These are phyloP conservation scores for Tragelaphus eurycerus DNA, from an alignment of 2,797 vertebrate species.

Conservation along the genomic window DNA sequence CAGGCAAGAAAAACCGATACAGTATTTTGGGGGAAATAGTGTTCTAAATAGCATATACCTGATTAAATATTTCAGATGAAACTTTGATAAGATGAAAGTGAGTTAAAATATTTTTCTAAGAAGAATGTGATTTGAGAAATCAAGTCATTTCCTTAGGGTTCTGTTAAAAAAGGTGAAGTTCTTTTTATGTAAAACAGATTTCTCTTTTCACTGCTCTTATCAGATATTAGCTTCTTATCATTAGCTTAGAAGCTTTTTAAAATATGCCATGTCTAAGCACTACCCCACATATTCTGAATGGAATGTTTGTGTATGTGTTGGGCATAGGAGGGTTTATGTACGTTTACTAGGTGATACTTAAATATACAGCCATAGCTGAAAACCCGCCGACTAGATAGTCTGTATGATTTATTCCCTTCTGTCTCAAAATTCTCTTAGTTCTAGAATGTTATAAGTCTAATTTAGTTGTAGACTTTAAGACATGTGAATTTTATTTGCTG, in stretches of 20 bases:
- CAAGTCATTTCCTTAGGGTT: not conserved
- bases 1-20: constrained; percentile 86
- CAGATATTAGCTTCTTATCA: constrained; percentile 23
- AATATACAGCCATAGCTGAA: not conserved
- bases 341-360: not conserved
- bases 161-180: not conserved
- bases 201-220: constrained; percentile 32
- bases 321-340: not conserved
- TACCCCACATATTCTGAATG: not conserved
- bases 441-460: not conserved
- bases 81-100: not conserved
- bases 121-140: constrained; percentile 21
- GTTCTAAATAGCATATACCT: not conserved
- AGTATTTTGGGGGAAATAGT: not conserved
- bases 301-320: not conserved
- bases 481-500: not conserved
- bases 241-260: constrained; percentile 11
- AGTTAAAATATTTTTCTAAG: not conserved
- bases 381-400: not conserved
- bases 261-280: not conserved
- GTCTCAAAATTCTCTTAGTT: not conserved
- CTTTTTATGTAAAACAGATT: constrained; percentile 40
- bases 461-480: not conserved
- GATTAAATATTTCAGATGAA: constrained; percentile 21
- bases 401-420: not conserved